Evolutionary conservation across 2,797 vertebrate genomes (phyloP).

Genomic region (Sphaeramia orbicularis): DNA sequence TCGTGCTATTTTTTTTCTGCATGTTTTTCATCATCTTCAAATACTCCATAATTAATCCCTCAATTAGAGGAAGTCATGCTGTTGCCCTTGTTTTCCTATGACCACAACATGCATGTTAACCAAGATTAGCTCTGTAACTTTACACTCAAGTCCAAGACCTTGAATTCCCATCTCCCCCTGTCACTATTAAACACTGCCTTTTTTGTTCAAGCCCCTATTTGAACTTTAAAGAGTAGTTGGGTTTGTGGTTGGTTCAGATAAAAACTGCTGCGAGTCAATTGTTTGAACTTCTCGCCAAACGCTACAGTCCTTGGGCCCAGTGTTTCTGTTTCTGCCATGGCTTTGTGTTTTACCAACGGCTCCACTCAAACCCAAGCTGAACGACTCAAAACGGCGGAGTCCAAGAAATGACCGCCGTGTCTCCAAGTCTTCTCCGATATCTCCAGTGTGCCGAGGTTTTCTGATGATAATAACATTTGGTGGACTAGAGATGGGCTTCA

Average conservation of each 20-base stretch:
- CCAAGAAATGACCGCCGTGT: constrained; percentile 43
- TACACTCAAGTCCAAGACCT: constrained; percentile 66
- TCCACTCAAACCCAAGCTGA: constrained; percentile 64
- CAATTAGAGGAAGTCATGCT: constrained; percentile 47
- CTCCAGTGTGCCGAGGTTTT: constrained; percentile 52
- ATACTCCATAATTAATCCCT: constrained; percentile 56
- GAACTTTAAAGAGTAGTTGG: constrained; percentile 63
- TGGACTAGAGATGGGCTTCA: constrained; percentile 37
- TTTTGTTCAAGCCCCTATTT: constrained; percentile 51
- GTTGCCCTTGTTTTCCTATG: constrained; percentile 53
- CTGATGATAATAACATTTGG: constrained; percentile 60
- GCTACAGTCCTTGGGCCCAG: constrained; percentile 61
- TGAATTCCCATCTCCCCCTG: constrained; percentile 62
- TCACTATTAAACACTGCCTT: constrained; percentile 48
- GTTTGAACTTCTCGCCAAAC: constrained; percentile 73
- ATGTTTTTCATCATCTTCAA: constrained; percentile 60
- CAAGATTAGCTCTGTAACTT: constrained; percentile 65
- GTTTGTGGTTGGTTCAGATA: constrained; percentile 76
- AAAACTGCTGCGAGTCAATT: constrained; percentile 53
- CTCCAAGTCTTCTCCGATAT: constrained; percentile 41
- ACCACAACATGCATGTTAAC: constrained; percentile 65
- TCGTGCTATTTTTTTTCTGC: constrained; percentile 35
- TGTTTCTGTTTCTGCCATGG: constrained; percentile 55
- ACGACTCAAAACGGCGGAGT: constrained; percentile 52
- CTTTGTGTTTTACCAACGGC: constrained; percentile 72